Base-by-base conservation (phyloP, 2,797 vertebrate species). In the Hozukius guyotensis region DNA sequence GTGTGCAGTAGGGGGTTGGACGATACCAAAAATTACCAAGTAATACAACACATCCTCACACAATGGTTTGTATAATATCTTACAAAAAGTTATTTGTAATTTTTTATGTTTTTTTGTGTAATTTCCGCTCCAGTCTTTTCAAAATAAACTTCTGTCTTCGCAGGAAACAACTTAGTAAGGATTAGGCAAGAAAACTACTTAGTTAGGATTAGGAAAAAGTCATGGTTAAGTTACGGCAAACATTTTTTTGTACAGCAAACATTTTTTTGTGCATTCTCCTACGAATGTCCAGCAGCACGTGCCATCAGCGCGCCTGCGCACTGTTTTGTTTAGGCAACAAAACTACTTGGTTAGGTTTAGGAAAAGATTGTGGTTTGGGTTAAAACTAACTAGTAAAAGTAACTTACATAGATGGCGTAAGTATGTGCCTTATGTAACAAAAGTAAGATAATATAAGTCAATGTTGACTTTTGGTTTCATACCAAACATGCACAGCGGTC, bases 291-390 rank as follows among this genome's bases (percentile, higher is more conserved):
- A 38, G 36, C 5, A 38, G 36, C 36, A 38, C 5, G 13, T 16
- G 38, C 38, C 38, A 42, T 16, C 38, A 42, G 6, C 0, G 38
- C 0, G 6, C 0, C 38, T 42, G 14, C 0, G 0, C 14, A 7
- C 7, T 59, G 0, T 18, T 3, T 2, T 42, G 38, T 29, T 29
- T 18, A 31, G 27, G 27, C 57, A 55, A 55, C 4, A 29, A 1
- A 29, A 8, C 8, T 18, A 42, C 38, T 0, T 42, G 38, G 42
- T 52, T 52, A n/a, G 49, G 49, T 52, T 52, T 52, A 52, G 49
- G 20, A 52, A 52, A 52, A 0, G 2, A 9, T 52, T 52, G 8
- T 52, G 20, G 49, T 52, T 52, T n/a, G 0, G 18, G 18, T 52
- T n/a, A 52, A 18, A 49, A 20, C 36, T 38, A 38, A 38, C 0